Evolutionary conservation across 2,113 vertebrate species (phyloP).

Genomic region (Sclerurus mexicanus): DNA sequence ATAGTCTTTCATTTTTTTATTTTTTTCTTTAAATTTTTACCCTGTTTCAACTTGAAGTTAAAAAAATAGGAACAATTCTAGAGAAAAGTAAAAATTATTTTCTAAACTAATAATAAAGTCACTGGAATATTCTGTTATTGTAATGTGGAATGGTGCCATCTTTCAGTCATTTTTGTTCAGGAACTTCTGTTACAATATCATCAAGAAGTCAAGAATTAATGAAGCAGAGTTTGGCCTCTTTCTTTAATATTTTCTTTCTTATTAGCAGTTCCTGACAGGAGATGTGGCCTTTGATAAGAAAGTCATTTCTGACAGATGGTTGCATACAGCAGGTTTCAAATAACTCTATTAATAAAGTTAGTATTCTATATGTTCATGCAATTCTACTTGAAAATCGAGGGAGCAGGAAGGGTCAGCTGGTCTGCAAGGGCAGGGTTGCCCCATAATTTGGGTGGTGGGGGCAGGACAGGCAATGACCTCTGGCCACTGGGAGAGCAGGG

Average conservation of each 20-base stretch:
- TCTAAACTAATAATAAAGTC: neutral
- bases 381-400: neutral
- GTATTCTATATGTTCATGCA: rapidly evolving
- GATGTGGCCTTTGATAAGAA: neutral
- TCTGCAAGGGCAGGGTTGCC: rapidly evolving
- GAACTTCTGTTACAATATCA: neutral
- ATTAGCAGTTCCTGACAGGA: neutral
- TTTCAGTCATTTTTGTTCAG: neutral
- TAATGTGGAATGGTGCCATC: neutral
- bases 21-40: neutral
- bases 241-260: neutral
- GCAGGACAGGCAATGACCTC: neutral
- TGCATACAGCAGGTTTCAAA: neutral
- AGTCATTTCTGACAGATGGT: neutral
- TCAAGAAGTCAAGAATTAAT: neutral
- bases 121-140: neutral
- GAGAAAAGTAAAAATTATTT: neutral
- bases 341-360: neutral
- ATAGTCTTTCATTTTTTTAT: rapidly evolving
- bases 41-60: neutral
- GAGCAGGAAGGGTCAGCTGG: neutral
- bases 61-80: neutral
- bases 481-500: neutral
- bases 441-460: too few relatives aligned
- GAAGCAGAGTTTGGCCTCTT: neutral